These are phyloP conservation scores for Thunnus maccoyii DNA, from an alignment of 2,113 vertebrate species.

Conservation along the genomic window DNA sequence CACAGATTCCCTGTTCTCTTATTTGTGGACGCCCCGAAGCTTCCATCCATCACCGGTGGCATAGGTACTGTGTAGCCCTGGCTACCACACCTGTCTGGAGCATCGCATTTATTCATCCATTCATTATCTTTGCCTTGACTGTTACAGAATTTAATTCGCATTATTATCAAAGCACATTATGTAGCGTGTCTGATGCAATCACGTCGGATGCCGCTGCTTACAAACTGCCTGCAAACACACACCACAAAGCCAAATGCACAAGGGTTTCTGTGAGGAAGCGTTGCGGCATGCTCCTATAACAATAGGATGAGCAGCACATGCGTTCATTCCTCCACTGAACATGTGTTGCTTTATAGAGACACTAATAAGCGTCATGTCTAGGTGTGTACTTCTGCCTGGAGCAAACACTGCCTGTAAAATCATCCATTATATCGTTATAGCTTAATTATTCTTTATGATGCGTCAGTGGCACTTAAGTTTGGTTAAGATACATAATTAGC, in stretches of 20 bases:
- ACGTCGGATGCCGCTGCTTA: not conserved
- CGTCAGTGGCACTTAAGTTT: not conserved
- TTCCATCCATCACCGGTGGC: conserved; percentile 20
- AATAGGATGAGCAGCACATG: conserved; percentile 44
- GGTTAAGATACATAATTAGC: not conserved
- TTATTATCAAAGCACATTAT: not conserved
- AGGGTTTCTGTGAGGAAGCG: not conserved
- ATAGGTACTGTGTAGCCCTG: not conserved
- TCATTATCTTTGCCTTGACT: conserved; percentile 4
- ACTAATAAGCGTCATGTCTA: not conserved
- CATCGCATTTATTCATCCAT: conserved; percentile 32
- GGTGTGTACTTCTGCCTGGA: too few species aligned
- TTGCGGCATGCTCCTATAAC: conserved; percentile 22
- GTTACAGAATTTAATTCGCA: not conserved
- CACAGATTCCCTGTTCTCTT: not conserved
- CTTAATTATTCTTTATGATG: not conserved
- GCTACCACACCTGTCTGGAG: conserved; percentile 72
- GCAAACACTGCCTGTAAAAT: too few species aligned
- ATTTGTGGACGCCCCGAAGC: conserved; percentile 24
- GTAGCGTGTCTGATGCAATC: not conserved
- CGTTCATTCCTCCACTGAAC: not conserved
- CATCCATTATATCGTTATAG: not conserved
- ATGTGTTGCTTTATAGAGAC: conserved; percentile 24
- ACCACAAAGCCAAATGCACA: not conserved
- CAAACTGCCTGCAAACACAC: conserved; percentile 9